Percentiles rank a stretch among this genome's conserved stretches.
These are phyloP conservation scores for Prionailurus viverrinus DNA, from an alignment of 2,113 vertebrate genomes.

Conservation along the genomic window DNA sequence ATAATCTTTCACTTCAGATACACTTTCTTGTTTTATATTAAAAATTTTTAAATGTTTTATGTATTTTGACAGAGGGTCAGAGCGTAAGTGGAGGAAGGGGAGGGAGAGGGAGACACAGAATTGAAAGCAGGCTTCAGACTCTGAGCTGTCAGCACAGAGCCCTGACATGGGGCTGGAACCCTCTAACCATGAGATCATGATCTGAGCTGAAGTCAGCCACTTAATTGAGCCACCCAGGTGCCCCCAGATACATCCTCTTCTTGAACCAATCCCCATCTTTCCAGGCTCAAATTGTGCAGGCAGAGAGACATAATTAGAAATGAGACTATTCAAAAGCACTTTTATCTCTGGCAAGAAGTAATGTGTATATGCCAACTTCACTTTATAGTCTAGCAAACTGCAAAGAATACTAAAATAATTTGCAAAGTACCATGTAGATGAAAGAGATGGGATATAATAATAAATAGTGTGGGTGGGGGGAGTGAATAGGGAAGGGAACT, in stretches of 20 bases:
- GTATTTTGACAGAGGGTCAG: too few relatives aligned
- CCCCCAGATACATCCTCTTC: neutral
- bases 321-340: neutral
- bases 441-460: neutral
- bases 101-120: too few relatives aligned
- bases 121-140: too few relatives aligned
- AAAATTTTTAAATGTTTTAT: too few relatives aligned
- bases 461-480: neutral
- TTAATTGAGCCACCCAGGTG: too few relatives aligned
- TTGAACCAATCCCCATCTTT: neutral
- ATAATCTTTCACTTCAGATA: neutral
- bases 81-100: too few relatives aligned
- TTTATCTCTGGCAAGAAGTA: neutral
- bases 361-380: neutral
- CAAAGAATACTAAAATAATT: neutral
- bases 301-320: neutral
- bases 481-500: neutral
- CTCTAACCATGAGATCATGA: too few relatives aligned
- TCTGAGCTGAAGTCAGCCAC: too few relatives aligned
- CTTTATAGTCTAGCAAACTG: neutral
- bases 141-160: too few relatives aligned
- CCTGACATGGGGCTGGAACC: too few relatives aligned
- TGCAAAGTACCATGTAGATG: neutral
- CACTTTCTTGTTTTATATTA: neutral
- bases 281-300: neutral